A percentile compares a stretch with the other conserved stretches of the same genome.
phyloP scores from a whole-genome alignment of 1,140 invertebrate genomes.

The Drosophila pruinosa region DNA sequence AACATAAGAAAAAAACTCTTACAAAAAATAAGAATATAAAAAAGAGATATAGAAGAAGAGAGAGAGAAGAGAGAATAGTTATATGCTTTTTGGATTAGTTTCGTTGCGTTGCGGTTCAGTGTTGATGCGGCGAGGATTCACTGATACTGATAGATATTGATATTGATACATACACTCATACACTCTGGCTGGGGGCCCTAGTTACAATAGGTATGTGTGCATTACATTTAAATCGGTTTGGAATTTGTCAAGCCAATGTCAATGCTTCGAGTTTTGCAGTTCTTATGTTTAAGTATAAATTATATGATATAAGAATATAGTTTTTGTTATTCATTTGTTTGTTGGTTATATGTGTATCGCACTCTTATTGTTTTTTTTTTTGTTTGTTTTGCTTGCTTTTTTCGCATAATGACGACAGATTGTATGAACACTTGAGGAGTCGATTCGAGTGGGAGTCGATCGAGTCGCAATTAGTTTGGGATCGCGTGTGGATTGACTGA shows the following conservation, averaged over 20 bases:
- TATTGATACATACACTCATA: background rate
- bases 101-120: constrained; percentile 44
- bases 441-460: constrained; percentile 32
- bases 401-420: constrained; percentile 20
- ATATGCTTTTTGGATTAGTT: constrained; percentile 76
- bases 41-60: constrained; percentile 69
- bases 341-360: constrained; percentile 19
- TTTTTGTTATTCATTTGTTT: constrained; percentile 11
- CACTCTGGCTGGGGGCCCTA: constrained; percentile 33
- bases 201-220: constrained; percentile 6
- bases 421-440: constrained; percentile 30
- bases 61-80: constrained; percentile 78
- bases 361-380: background rate
- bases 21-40: constrained; percentile 65
- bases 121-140: constrained; percentile 55
- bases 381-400: background rate
- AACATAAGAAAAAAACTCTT: constrained; percentile 61
- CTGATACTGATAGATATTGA: constrained; percentile 14
- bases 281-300: constrained; percentile 17
- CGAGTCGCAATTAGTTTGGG: constrained; percentile 30
- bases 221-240: constrained; percentile 4
- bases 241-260: constrained; percentile 2
- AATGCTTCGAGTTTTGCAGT: background rate
- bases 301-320: constrained; percentile 18
- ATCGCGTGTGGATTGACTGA: constrained; percentile 36